phyloP scores from a whole-genome alignment of 1,140 invertebrate species.

The Aphaenogaster floridana region DNA sequence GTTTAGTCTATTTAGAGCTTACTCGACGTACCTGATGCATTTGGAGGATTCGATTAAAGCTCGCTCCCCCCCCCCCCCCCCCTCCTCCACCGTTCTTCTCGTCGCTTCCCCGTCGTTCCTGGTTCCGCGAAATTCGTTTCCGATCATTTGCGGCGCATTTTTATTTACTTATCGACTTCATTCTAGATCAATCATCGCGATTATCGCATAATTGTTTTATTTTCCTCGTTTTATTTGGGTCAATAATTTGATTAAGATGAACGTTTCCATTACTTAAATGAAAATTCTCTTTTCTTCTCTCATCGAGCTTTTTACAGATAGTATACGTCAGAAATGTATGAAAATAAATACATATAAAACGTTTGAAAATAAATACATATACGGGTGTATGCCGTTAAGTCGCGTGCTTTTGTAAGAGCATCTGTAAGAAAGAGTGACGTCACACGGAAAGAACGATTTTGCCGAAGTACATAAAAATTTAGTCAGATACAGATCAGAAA shows the following conservation, averaged over 20 bases:
- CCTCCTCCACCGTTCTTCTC: neutral
- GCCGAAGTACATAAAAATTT: no score
- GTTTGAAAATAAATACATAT: neutral
- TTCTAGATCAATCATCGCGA: neutral
- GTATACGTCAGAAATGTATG: neutral
- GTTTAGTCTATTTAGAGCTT: slow-evolving; percentile 8
- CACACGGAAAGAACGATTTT: no score
- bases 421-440: neutral
- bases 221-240: neutral
- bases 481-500: no score
- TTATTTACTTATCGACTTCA: neutral
- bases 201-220: neutral
- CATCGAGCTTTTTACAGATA: neutral
- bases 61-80: neutral
- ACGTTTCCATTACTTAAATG: neutral
- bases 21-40: neutral
- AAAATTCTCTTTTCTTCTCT: neutral
- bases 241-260: neutral
- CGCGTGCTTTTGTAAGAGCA: no score
- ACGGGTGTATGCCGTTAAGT: no score
- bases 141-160: neutral
- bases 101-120: neutral
- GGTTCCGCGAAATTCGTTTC: neutral
- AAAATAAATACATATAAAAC: neutral
- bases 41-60: neutral